Percentiles rank a stretch among this genome's conserved stretches.
Evolutionary conservation across 1,140 invertebrate species (phyloP).

Genomic region (Lanistes nyassanus): DNA sequence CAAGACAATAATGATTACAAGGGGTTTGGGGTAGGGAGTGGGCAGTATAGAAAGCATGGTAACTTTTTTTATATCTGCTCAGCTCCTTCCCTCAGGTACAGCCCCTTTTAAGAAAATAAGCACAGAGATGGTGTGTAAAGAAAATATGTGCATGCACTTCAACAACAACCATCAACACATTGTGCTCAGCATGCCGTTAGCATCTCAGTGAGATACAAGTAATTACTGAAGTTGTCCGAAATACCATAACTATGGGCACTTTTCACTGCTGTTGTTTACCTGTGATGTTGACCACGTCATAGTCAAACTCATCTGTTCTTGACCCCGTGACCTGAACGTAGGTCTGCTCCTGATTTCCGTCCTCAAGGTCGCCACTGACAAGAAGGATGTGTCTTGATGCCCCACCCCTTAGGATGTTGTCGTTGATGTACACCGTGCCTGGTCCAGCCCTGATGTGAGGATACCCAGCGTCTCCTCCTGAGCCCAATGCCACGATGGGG

Average conservation of each 20-base stretch:
- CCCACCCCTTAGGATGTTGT: constrained; percentile 21
- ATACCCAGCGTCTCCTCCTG: constrained; percentile 38
- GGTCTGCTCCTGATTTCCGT: constrained; percentile 43
- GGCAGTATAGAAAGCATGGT: too few relatives aligned
- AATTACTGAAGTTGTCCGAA: too few relatives aligned
- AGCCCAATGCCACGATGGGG: constrained; percentile 48
- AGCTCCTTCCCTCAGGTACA: too few relatives aligned
- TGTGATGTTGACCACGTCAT: constrained; percentile 40
- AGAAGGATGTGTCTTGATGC: constrained; percentile 32
- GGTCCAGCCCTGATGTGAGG: constrained; percentile 49
- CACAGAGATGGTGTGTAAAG: too few relatives aligned
- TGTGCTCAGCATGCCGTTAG: not conserved
- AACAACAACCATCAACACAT: not conserved
- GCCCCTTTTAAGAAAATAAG: too few relatives aligned
- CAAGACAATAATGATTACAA: too few relatives aligned
- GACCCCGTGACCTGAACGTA: constrained; percentile 37
- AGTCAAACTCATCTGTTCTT: constrained; percentile 35
- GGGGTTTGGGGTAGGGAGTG: too few relatives aligned
- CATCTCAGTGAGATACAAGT: not conserved
- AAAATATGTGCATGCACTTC: too few relatives aligned
- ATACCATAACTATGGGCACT: not conserved
- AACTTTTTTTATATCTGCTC: too few relatives aligned
- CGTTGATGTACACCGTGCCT: constrained; percentile 50
- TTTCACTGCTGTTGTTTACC: constrained; percentile 26
- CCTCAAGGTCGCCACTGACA: constrained; percentile 38